These are phyloP conservation scores for Aradophagus sp. DNA, from an alignment of 1,140 invertebrate species.

Conservation along the genomic window DNA sequence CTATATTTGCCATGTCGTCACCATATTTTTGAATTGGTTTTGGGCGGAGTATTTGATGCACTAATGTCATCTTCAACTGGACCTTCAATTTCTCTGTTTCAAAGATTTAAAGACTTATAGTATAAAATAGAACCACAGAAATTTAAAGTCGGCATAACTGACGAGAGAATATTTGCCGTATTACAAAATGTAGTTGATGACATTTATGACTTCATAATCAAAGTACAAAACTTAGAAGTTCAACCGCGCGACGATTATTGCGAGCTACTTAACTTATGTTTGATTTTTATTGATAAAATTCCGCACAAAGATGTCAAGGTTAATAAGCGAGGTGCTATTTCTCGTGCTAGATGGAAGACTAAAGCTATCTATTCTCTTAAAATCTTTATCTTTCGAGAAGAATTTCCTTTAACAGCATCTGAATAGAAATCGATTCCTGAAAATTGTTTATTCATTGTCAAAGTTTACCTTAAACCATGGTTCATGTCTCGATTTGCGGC, in stretches of 20 bases:
- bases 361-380: slow-evolving; percentile 70
- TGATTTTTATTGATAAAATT: slow-evolving; percentile 69
- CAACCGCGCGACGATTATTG: slow-evolving; percentile 64
- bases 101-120: slow-evolving; percentile 25
- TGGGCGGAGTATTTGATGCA: slow-evolving; percentile 26
- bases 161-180: slow-evolving; percentile 16
- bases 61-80: slow-evolving; percentile 24
- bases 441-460: slow-evolving; percentile 47
- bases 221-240: slow-evolving; percentile 21
- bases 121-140: slow-evolving; percentile 45
- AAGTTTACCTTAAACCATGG: slow-evolving; percentile 52
- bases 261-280: slow-evolving; percentile 64
- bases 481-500: slow-evolving; percentile 35
- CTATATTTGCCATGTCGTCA: slow-evolving; percentile 20
- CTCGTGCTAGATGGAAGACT: slow-evolving; percentile 66
- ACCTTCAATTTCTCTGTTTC: slow-evolving; percentile 20
- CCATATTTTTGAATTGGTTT: slow-evolving; percentile 24
- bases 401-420: slow-evolving; percentile 28
- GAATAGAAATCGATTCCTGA: slow-evolving; percentile 30
- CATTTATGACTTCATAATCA: slow-evolving; percentile 27
- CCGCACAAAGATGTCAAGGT: slow-evolving; percentile 63
- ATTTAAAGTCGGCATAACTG: slow-evolving; percentile 33
- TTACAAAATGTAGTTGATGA: slow-evolving; percentile 22
- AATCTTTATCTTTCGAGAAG: slow-evolving; percentile 57
- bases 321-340: slow-evolving; percentile 65